Evolutionary conservation across 1,140 invertebrate species (phyloP), one percentile per base, ranked within the genome.

Genomic region (Habropoda laboriosa): DNA sequence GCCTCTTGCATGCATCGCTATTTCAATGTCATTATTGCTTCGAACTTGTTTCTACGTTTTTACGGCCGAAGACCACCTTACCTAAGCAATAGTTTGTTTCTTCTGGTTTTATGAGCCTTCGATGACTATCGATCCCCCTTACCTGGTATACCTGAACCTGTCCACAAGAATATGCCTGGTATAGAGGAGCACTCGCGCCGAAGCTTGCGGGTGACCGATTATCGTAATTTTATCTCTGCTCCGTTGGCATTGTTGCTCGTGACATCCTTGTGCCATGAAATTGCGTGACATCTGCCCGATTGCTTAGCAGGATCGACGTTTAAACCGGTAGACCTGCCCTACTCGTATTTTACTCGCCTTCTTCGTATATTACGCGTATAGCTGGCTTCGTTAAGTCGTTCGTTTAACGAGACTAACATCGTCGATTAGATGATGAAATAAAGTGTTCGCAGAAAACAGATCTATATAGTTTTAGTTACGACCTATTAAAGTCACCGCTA

Each of bases 31-130:
- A 57, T 71, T 78, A 80, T 86, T 81, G 49, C 67, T 73, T 42
- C 58, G 72, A 86, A 82, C 86, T 81, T 81, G 87, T 89, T 86
- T 53, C 38, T 42, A 67, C 51, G 51, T 85, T 85, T 86, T 85
- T 86, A 86, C 78, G 60, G 67, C 80, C 79, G 63, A 47, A 81
- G 74, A 81, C 70, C 77, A 61, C 58, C 55, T 32, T 24, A 21
- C 38, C 60, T 82, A 79, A 80, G 79, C 60, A 55, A 67, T 80
- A 82, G 68, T 80, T 83, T 71, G 78, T 86, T 84, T 38, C 64
- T 66, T 38, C 32, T 75, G 45, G 80, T 81, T 89, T 89, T 89
- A 88, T 55, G 82, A 86, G 53, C 49, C 53, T 24, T 83, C 47
- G 61, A 77, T 76, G 70, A 83, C 55, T 79, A 86, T 88, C 82